These are phyloP conservation scores for Phasianus colchicus DNA, from an alignment of 2,113 vertebrate genomes.

Conservation along the genomic window DNA sequence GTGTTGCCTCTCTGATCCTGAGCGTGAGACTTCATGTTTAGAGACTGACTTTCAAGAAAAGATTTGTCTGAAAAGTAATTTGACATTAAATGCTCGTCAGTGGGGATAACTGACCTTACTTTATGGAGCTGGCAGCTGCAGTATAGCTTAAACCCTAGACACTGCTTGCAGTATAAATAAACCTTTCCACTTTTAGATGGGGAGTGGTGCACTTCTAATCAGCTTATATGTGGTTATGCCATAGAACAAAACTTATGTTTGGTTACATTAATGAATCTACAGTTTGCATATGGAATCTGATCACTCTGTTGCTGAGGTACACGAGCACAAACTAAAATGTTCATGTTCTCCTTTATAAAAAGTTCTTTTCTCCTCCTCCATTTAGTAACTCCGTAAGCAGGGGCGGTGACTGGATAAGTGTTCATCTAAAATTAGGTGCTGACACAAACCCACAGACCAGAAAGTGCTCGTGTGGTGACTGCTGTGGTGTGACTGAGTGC, in stretches of 20 bases:
- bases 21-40: neutral
- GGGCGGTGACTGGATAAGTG: neutral
- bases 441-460: neutral
- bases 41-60: neutral
- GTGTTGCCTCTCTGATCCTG: neutral
- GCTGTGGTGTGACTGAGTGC: neutral
- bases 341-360: neutral
- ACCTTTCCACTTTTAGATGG: constrained; percentile 60
- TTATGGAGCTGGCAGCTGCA: constrained; percentile 7
- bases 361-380: neutral
- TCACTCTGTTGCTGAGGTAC: neutral
- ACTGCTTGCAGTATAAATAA: constrained; percentile 69
- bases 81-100: constrained; percentile 2
- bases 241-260: constrained; percentile 26
- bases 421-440: constrained; percentile 43
- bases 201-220: constrained; percentile 54
- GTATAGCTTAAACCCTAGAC: constrained; percentile 11
- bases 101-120: constrained; percentile 11
- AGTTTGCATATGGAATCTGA: neutral
- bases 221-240: constrained; percentile 55
- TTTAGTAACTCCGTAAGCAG: constrained; percentile 20
- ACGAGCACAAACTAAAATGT: neutral
- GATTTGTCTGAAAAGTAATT: neutral
- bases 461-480: neutral
- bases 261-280: constrained; percentile 8